phyloP scores from a whole-genome alignment of 2,888 invertebrate species.

The Oscheius sp. region DNA sequence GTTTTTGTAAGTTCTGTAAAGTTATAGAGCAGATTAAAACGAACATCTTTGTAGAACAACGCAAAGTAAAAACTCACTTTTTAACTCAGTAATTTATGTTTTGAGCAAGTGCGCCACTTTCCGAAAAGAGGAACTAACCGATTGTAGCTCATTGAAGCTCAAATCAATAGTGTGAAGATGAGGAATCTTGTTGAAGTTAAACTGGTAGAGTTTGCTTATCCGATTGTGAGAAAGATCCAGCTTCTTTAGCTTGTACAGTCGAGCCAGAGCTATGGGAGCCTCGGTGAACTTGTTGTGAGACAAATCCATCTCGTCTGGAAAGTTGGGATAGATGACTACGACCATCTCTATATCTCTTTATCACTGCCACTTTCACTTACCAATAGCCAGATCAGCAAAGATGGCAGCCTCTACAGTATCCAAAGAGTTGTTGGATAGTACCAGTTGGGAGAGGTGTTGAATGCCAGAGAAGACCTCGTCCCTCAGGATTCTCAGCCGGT shows the following conservation, averaged over 20 bases:
- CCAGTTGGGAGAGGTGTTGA: slow-evolving; percentile 50
- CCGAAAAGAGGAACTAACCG: slow-evolving; percentile 36
- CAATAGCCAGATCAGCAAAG: slow-evolving; percentile 42
- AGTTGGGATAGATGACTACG: background rate
- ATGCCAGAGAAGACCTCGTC: slow-evolving; percentile 54
- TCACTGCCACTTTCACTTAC: background rate
- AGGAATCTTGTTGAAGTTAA: slow-evolving; percentile 63
- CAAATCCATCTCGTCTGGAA: slow-evolving; percentile 47
- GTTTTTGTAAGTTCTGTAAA: too few species aligned
- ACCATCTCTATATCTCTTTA: background rate
- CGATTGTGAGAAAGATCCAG: slow-evolving; percentile 61
- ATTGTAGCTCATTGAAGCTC: slow-evolving; percentile 57
- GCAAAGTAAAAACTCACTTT: too few species aligned
- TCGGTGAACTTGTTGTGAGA: slow-evolving; percentile 61
- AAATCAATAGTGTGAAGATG: slow-evolving; percentile 60
- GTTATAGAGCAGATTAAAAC: too few species aligned
- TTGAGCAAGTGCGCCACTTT: too few species aligned
- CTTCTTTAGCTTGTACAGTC: slow-evolving; percentile 56
- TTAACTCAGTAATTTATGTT: too few species aligned
- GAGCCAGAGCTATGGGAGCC: slow-evolving; percentile 62
- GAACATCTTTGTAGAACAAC: too few species aligned
- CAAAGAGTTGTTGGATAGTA: slow-evolving; percentile 58
- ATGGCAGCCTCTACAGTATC: slow-evolving; percentile 41
- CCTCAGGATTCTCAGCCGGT: slow-evolving; percentile 51
- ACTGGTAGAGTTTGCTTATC: slow-evolving; percentile 64